Evolutionary conservation across 2,797 vertebrate species (phyloP).

Genomic region (Gorsachius magnificus): DNA sequence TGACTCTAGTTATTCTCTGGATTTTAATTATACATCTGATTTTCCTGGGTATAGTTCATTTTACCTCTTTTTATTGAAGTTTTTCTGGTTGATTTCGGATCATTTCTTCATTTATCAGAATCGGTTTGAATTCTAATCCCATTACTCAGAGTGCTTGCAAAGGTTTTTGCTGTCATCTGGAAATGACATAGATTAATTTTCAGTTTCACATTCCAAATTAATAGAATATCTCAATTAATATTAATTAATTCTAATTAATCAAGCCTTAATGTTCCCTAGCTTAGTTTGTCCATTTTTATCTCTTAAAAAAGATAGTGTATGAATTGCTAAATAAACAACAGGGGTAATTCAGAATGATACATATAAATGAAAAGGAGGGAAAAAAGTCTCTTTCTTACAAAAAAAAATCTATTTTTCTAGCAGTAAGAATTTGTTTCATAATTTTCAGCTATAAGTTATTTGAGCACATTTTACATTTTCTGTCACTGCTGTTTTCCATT

Average conservation of each 20-base stretch:
- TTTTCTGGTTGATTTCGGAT: background rate
- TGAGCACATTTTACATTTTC: background rate
- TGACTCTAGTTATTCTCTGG: background rate
- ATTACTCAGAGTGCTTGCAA: background rate
- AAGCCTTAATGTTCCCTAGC: background rate
- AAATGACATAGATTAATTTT: background rate
- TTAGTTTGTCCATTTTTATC: background rate
- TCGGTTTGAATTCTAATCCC: background rate
- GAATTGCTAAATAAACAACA: background rate
- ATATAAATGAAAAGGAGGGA: background rate
- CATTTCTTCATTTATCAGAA: background rate
- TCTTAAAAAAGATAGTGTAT: background rate
- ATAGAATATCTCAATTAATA: background rate
- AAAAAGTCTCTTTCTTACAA: background rate
- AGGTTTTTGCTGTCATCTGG: background rate
- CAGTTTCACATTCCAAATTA: background rate
- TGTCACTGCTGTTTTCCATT: background rate
- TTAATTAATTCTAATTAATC: background rate
- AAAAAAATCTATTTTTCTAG: background rate
- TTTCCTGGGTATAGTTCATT: background rate
- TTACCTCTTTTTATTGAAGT: background rate
- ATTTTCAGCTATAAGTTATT: background rate
- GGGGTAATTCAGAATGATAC: background rate
- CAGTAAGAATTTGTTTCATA: background rate
- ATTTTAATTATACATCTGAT: background rate